Conservation (phyloP, 2,113 vertebrate species). For the Telmatochromis brichardi region DNA sequence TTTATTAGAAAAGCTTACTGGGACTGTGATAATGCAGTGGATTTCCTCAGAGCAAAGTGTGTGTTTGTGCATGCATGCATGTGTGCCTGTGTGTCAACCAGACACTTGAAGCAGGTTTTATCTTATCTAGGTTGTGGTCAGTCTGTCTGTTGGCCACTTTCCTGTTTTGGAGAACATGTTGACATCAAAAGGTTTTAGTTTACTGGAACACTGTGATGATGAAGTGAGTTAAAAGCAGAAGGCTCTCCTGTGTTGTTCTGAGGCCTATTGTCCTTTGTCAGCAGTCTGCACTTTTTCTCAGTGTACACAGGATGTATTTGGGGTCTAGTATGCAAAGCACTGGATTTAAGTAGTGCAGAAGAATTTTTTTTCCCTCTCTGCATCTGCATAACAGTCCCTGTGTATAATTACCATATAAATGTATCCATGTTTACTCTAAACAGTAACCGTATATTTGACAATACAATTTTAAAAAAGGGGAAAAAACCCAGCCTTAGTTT, state of each 20-base stretch:
- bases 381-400: not conserved
- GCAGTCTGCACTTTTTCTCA: not conserved
- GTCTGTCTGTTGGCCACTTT: conserved; percentile 41
- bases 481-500: not conserved
- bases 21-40: not conserved
- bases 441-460: not conserved
- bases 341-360: not conserved
- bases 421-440: not conserved
- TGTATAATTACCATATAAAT: not conserved
- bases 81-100: not conserved
- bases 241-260: conserved; percentile 25
- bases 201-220: conserved; percentile 31
- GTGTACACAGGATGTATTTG: conserved; percentile 29
- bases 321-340: not conserved
- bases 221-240: conserved; percentile 51
- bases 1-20: conserved; percentile 10
- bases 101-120: conserved; percentile 2
- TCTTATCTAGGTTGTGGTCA: conserved; percentile 56
- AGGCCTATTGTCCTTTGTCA: conserved; percentile 40
- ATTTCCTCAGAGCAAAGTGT: not conserved
- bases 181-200: conserved; percentile 45
- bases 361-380: rapidly evolving
- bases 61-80: not conserved
- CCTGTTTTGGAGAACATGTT: conserved; percentile 54
- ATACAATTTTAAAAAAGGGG: not conserved